phyloP scores from a whole-genome alignment of 2,113 vertebrate species.

The Silurus meridionalis region DNA sequence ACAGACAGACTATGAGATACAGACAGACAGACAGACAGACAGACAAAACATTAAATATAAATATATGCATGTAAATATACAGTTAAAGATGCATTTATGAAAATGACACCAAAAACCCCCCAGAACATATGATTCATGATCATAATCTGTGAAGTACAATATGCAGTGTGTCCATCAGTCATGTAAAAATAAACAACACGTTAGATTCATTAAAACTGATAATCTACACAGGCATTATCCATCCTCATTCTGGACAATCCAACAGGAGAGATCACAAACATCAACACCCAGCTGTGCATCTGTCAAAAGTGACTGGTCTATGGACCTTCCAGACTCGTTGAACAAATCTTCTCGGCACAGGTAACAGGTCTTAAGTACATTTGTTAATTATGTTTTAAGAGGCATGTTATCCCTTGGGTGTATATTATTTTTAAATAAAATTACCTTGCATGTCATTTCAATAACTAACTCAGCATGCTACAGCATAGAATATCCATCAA shows the following conservation, averaged over 20 bases:
- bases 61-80: too few species aligned
- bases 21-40: too few species aligned
- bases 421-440: too few species aligned
- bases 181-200: not conserved
- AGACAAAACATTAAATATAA: too few species aligned
- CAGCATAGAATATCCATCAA: not conserved
- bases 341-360: not conserved
- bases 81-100: not conserved
- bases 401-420: not conserved
- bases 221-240: not conserved
- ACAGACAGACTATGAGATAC: too few species aligned
- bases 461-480: not conserved
- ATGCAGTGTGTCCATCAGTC: not conserved
- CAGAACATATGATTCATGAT: not conserved
- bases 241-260: not conserved
- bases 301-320: constrained; percentile 17
- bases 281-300: not conserved
- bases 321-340: not conserved
- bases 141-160: not conserved
- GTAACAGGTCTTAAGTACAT: not conserved
- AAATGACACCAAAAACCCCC: not conserved
- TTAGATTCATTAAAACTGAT: too few species aligned
- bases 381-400: not conserved
- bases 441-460: not conserved
- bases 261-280: not conserved